Percentiles rank a stretch among this genome's conserved stretches.
Evolutionary conservation across 2,888 invertebrate species (phyloP).

Genomic region (Lochmaea crataegi): DNA sequence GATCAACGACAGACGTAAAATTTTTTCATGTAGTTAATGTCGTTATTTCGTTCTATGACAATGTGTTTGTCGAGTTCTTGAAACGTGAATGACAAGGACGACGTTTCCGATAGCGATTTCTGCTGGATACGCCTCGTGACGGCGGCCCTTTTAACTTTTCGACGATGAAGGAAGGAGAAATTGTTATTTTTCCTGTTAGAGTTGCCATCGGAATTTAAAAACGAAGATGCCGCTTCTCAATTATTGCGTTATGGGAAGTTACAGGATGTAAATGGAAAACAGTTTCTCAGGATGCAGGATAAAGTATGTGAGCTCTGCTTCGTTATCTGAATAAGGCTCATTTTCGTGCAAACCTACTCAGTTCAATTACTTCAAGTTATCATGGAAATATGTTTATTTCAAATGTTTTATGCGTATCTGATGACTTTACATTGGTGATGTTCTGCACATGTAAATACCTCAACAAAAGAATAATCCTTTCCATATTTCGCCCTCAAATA

Average conservation of each 20-base stretch:
- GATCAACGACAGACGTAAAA: neutral
- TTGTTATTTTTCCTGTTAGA: slow-evolving; percentile 2
- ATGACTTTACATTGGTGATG: too few species aligned
- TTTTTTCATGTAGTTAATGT: neutral
- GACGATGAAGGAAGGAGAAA: neutral
- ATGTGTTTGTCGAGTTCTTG: neutral
- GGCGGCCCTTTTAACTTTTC: neutral
- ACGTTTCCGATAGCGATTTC: neutral
- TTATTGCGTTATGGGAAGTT: neutral
- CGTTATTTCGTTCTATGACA: slow-evolving; percentile 6
- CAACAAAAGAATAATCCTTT: too few species aligned
- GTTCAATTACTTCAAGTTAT: too few species aligned
- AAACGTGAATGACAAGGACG: neutral
- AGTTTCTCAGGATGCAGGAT: too few species aligned
- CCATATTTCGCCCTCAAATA: too few species aligned
- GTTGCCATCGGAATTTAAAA: neutral
- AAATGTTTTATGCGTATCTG: too few species aligned
- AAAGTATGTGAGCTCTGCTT: too few species aligned
- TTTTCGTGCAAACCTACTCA: too few species aligned
- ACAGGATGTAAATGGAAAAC: neutral
- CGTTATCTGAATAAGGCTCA: too few species aligned
- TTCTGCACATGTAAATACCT: too few species aligned
- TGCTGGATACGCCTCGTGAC: neutral
- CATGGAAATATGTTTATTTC: too few species aligned
- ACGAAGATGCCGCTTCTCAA: too few species aligned